Conservation (phyloP, 37 sponge, comb jelly and placozoan genomes). For the Halisarca cf. caerulea region DNA sequence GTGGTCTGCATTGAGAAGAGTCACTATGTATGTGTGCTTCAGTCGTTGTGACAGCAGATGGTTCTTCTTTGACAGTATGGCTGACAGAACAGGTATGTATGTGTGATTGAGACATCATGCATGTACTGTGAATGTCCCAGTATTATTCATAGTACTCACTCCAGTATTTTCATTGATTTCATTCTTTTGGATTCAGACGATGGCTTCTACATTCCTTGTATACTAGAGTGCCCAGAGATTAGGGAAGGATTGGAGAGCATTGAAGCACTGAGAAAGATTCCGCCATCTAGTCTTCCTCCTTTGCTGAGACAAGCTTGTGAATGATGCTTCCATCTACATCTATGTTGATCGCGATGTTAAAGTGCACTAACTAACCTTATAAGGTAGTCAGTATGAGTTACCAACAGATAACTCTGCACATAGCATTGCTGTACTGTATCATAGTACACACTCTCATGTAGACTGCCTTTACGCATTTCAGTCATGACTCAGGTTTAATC, state of each 20-base stretch:
- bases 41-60: constrained; percentile 32
- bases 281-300: constrained; percentile 61
- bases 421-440: no score
- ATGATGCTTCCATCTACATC: constrained; percentile 76
- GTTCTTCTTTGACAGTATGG: constrained; percentile 83
- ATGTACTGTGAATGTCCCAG: no score
- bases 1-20: constrained; percentile 71
- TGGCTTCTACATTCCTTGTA: constrained; percentile 73
- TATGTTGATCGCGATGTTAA: constrained; percentile 44
- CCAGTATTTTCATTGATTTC: no score
- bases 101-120: no score
- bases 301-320: constrained; percentile 70
- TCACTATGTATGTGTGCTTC: constrained; percentile 70
- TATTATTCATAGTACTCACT: no score
- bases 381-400: no score
- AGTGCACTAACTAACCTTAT: no score
- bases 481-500: no score
- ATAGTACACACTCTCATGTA: no score
- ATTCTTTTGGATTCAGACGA: constrained; percentile 21
- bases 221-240: constrained; percentile 51
- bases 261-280: constrained; percentile 47
- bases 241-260: constrained; percentile 36
- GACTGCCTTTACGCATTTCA: no score
- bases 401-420: no score
- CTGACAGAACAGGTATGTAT: constrained; percentile 55